phyloP scores from a whole-genome alignment of 2,113 vertebrate species.

The Carassius auratus region DNA sequence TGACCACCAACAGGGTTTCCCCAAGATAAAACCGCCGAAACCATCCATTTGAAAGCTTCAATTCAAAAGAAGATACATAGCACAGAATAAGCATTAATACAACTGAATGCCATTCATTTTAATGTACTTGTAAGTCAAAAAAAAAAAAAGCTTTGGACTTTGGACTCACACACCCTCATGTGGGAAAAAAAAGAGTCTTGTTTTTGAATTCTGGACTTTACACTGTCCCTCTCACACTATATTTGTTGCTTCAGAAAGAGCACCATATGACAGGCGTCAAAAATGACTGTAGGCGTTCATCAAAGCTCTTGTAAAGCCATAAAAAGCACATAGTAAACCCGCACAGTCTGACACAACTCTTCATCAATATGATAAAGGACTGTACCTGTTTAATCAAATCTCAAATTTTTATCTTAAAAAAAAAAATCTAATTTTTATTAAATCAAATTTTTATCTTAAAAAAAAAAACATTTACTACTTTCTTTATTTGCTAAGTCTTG shows the following conservation, averaged over 20 bases:
- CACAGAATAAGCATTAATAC: neutral
- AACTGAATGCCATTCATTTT: neutral
- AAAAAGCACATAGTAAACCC: neutral
- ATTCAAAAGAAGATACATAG: neutral
- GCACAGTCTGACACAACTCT: neutral
- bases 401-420: too few relatives aligned
- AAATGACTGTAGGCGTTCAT: neutral
- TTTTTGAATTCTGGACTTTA: slow-evolving; percentile 14
- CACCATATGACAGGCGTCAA: neutral
- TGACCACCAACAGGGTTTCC: slow-evolving; percentile 10
- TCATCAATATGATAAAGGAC: neutral
- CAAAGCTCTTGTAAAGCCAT: neutral
- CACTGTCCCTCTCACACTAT: neutral
- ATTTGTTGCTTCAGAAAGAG: neutral
- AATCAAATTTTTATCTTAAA: neutral
- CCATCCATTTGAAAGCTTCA: neutral
- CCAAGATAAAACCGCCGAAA: neutral
- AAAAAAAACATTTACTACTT: neutral
- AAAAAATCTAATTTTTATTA: too few relatives aligned
- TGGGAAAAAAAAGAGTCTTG: neutral
- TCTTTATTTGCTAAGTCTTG: neutral
- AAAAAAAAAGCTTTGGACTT: neutral
- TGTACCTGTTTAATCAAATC: too few relatives aligned
- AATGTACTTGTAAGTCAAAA: neutral
- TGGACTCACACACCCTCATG: neutral